phyloP scores from a whole-genome alignment of 1,140 invertebrate species.

The Drosophila equinoxialis region DNA sequence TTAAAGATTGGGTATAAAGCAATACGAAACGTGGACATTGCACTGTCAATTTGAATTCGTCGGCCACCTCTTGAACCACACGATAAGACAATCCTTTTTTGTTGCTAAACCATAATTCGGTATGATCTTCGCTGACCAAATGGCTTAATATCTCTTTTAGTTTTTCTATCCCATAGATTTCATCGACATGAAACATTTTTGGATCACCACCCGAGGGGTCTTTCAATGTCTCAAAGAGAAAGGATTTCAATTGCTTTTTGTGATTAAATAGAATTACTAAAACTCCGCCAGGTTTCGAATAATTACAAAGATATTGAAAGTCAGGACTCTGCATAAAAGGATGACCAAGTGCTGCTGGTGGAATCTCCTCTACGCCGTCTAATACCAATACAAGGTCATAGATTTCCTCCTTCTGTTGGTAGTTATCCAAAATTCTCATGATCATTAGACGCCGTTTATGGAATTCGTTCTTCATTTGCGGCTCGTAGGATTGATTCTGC shows the following conservation, averaged over 20 bases:
- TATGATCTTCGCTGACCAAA: constrained; percentile 14
- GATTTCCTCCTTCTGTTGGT: constrained; percentile 1
- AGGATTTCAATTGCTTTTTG: constrained; percentile 1
- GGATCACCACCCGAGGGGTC: constrained; percentile 16
- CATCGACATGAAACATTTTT: constrained; percentile 44
- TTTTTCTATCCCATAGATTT: constrained; percentile 26
- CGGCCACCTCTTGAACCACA: constrained; percentile 17
- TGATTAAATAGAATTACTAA: constrained; percentile 42
- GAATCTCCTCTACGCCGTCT: constrained; percentile 15
- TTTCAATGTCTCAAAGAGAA: constrained; percentile 33
- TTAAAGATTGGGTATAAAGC: constrained; percentile 35
- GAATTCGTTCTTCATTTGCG: constrained; percentile 23
- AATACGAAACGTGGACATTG: constrained; percentile 34
- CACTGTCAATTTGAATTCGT: constrained; percentile 13
- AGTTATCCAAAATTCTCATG: constrained; percentile 30
- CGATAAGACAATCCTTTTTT: background rate
- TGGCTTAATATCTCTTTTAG: constrained; percentile 20
- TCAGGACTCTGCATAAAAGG: constrained; percentile 35
- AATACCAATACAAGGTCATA: constrained; percentile 41
- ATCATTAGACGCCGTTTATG: constrained; percentile 25
- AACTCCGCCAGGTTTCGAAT: constrained; percentile 34
- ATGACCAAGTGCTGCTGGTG: background rate
- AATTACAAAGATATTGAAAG: constrained; percentile 58
- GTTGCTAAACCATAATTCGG: background rate
- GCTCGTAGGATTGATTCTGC: constrained; percentile 8